These are phyloP conservation scores for Pristionchus fissidentatus DNA, from an alignment of 2,888 invertebrate species.

Conservation along the genomic window DNA sequence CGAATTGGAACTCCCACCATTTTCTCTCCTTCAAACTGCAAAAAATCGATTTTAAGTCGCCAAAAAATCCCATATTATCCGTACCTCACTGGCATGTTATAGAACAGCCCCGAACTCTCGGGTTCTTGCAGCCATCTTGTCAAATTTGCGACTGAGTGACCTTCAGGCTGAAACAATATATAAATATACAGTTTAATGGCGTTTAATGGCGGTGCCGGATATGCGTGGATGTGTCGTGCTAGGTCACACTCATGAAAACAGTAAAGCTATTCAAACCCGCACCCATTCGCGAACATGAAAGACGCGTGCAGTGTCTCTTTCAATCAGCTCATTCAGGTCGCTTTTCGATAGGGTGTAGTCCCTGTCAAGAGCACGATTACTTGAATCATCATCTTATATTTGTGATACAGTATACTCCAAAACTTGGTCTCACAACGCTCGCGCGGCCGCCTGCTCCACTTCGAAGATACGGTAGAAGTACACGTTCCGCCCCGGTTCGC, in stretches of 20 bases:
- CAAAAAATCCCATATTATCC: too few species aligned
- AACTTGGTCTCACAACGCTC: not conserved
- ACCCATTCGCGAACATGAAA: not conserved
- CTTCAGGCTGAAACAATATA: not conserved
- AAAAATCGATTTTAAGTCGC: too few species aligned
- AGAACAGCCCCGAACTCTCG: not conserved
- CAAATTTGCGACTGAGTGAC: not conserved
- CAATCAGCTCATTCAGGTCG: not conserved
- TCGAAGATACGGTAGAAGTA: constrained; percentile 5
- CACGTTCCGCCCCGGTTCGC: not conserved
- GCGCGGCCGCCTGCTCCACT: not conserved
- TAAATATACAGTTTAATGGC: too few species aligned
- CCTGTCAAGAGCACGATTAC: not conserved
- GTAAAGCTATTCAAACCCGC: too few species aligned
- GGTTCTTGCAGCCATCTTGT: not conserved
- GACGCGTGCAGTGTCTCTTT: not conserved
- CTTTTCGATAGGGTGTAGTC: not conserved
- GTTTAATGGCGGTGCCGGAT: too few species aligned
- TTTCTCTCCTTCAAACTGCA: not conserved
- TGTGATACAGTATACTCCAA: too few species aligned
- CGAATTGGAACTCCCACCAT: not conserved
- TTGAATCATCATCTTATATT: not conserved
- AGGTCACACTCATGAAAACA: too few species aligned
- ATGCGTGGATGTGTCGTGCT: too few species aligned
- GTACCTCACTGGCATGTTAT: not conserved